phyloP scores from a whole-genome alignment of 1,140 invertebrate genomes.

The Wasmannia auropunctata region DNA sequence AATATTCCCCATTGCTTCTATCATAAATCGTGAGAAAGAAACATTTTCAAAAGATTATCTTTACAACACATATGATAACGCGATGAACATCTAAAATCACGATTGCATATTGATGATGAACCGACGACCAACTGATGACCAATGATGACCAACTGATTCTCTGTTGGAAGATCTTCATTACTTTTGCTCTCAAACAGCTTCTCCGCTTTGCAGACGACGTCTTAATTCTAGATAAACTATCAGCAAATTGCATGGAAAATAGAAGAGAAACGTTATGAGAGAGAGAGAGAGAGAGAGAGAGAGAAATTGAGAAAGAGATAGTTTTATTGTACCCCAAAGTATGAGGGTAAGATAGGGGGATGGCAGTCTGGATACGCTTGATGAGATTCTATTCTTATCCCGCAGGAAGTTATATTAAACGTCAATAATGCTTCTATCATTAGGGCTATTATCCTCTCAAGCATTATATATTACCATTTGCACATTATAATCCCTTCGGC shows the following conservation, averaged over 20 bases:
- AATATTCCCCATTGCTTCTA: neutral
- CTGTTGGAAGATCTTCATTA: neutral
- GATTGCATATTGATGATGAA: neutral
- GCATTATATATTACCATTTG: slow-evolving; percentile 37
- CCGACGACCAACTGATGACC: too few relatives aligned
- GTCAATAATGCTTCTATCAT: slow-evolving; percentile 41
- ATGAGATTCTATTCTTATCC: slow-evolving; percentile 70
- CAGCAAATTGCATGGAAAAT: slow-evolving; percentile 44
- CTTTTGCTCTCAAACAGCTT: neutral
- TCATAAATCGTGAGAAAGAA: neutral
- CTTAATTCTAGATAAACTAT: slow-evolving; percentile 62
- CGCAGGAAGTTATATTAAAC: slow-evolving; percentile 65
- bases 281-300: neutral
- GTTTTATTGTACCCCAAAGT: slow-evolving; percentile 26
- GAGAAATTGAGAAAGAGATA: neutral
- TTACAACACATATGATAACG: too few relatives aligned
- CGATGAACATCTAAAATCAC: slow-evolving; percentile 15
- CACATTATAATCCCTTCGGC: neutral
- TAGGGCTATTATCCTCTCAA: slow-evolving; percentile 35
- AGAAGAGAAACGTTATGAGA: neutral
- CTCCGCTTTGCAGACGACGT: neutral
- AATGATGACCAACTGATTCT: neutral
- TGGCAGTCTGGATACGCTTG: slow-evolving; percentile 37
- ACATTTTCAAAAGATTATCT: neutral
- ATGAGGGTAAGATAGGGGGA: neutral